A percentile compares a stretch with the other conserved stretches of the same genome.
Evolutionary conservation across 2,888 invertebrate genomes (phyloP).

Genomic region (Eupeodes latifasciatus): DNA sequence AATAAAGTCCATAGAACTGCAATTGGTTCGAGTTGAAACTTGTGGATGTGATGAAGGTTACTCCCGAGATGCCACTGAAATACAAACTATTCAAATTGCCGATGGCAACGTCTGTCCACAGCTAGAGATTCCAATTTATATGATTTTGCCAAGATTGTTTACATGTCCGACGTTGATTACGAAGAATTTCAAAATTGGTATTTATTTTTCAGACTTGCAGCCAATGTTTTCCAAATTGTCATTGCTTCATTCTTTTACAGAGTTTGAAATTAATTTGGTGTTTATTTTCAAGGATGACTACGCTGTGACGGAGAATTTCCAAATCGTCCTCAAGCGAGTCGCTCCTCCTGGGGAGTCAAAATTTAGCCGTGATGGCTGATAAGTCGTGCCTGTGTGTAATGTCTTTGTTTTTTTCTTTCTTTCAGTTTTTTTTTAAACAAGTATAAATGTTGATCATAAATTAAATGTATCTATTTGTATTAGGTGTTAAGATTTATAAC

Average conservation of each 20-base stretch:
- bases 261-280: conserved; percentile 97
- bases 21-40: conserved; percentile 96
- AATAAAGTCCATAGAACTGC: conserved; percentile 96
- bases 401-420: conserved; percentile 17
- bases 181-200: conserved; percentile 97
- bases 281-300: conserved; percentile 97
- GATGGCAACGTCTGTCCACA: conserved; percentile 94
- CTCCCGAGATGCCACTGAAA: conserved; percentile 97
- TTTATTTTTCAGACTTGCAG: conserved; percentile 78
- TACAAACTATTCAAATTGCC: conserved; percentile 98
- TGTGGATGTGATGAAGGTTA: conserved; percentile 97
- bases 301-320: conserved; percentile 97
- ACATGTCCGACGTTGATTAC: conserved; percentile 96
- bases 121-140: conserved; percentile 94
- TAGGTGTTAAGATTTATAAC: conserved; percentile 56
- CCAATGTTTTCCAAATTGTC: conserved; percentile 13
- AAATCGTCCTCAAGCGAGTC: conserved; percentile 80
- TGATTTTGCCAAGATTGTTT: conserved; percentile 97
- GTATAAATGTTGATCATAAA: conserved; percentile 1
- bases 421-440: neutral
- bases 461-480: conserved; percentile 57
- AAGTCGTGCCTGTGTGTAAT: conserved; percentile 35
- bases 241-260: conserved; percentile 86
- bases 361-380: conserved; percentile 76
- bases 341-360: conserved; percentile 77